These are phyloP conservation scores for Leucozona laternaria DNA, from an alignment of 2,888 invertebrate genomes.

Conservation along the genomic window DNA sequence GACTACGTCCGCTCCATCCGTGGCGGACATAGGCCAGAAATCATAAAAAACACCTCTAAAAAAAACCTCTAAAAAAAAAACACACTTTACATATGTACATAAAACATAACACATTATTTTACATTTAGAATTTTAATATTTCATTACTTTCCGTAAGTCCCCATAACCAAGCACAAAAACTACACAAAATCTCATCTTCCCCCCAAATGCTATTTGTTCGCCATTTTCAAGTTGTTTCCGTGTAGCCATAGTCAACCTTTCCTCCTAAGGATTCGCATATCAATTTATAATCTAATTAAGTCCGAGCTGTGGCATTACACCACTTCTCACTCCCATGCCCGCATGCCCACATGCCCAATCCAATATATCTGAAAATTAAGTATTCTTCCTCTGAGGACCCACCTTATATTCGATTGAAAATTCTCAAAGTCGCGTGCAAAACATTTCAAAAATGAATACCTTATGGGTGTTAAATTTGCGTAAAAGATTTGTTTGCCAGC, in stretches of 20 bases:
- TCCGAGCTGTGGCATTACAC: constrained; percentile 2
- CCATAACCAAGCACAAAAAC: background rate
- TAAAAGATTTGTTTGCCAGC: constrained; percentile 71
- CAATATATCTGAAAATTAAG: background rate
- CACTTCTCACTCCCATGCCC: no score
- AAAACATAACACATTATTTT: no score
- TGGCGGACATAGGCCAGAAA: no score
- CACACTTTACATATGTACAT: no score
- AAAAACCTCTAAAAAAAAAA: no score
- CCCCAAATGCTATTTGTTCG: background rate
- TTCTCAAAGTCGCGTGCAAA: constrained; percentile 24
- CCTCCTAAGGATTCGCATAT: constrained; percentile 28
- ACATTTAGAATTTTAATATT: background rate
- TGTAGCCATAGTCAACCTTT: background rate
- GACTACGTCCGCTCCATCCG: no score
- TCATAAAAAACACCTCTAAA: no score
- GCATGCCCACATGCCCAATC: background rate
- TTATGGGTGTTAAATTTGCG: constrained; percentile 68
- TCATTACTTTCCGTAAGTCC: background rate
- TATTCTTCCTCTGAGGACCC: background rate
- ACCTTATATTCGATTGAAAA: constrained; percentile 15
- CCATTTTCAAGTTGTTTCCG: background rate
- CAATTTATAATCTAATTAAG: constrained; percentile 65
- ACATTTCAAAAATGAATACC: constrained; percentile 61
- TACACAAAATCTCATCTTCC: background rate